Conservation (phyloP, 2,888 invertebrate genomes). For the Xanthostigma xanthostigma region DNA sequence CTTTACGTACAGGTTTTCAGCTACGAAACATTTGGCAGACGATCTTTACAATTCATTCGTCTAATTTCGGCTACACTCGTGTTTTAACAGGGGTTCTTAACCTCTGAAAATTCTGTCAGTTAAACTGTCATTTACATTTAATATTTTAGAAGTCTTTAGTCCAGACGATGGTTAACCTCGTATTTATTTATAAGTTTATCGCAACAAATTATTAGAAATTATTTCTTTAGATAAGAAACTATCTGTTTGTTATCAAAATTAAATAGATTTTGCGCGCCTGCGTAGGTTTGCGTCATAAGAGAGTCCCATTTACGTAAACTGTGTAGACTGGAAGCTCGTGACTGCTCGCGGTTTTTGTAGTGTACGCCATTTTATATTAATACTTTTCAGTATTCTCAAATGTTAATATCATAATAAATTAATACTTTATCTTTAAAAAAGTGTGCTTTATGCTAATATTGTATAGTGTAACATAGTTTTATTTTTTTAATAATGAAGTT, state of each 20-base stretch:
- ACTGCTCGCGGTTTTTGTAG: conserved; percentile 22
- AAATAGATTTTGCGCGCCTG: conserved; percentile 12
- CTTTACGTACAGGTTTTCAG: too few species aligned
- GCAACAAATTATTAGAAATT: conserved; percentile 2
- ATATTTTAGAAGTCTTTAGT: too few species aligned
- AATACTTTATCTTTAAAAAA: conserved; percentile 10
- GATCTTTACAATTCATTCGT: too few species aligned
- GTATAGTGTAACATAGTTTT: conserved; percentile 3
- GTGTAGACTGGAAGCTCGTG: conserved; percentile 18
- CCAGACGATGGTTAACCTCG: too few species aligned
- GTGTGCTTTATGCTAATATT: conserved; percentile 14
- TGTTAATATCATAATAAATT: conserved; percentile 13
- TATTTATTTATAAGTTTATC: conserved; percentile 4
- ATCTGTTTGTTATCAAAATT: neutral
- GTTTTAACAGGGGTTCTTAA: too few species aligned
- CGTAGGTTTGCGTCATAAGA: conserved; percentile 13
- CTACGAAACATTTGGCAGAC: too few species aligned
- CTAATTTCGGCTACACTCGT: too few species aligned
- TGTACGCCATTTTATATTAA: conserved; percentile 23
- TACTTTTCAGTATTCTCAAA: conserved; percentile 19
- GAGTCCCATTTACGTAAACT: conserved; percentile 23
- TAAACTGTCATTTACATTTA: too few species aligned
- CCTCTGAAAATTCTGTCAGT: too few species aligned
- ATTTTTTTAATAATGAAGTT: conserved; percentile 14
- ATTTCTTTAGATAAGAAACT: neutral